Conservation (phyloP, 2,888 invertebrate species). For the Caenorhabditis virilis region DNA sequence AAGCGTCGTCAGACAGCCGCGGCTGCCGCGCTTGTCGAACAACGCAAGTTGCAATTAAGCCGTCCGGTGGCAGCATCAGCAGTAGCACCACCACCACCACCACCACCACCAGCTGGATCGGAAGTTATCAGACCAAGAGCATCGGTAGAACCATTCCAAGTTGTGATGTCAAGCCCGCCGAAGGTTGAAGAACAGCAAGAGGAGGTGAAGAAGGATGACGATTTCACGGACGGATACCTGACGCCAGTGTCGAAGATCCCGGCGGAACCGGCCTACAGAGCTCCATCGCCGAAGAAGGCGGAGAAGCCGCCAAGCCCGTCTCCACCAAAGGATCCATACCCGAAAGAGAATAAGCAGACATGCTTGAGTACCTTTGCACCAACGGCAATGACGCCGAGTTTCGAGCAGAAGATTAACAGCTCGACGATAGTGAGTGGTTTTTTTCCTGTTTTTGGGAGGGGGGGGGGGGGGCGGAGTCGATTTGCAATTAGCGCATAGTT, state of each 20-base stretch:
- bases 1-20: slow-evolving; percentile 72
- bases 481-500: too few species aligned
- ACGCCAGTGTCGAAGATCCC: slow-evolving; percentile 23
- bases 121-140: slow-evolving; percentile 60
- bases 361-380: too few species aligned
- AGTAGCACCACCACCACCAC: slow-evolving; percentile 38
- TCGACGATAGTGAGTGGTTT: too few species aligned
- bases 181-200: too few species aligned
- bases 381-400: too few species aligned
- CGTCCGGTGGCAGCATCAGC: slow-evolving; percentile 4
- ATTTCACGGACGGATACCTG: slow-evolving; percentile 21
- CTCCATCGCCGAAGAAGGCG: slow-evolving; percentile 7
- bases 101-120: background rate
- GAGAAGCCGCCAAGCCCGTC: slow-evolving; percentile 31
- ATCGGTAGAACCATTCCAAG: slow-evolving; percentile 66
- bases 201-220: too few species aligned
- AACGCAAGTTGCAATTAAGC: slow-evolving; percentile 55
- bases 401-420: slow-evolving; percentile 27
- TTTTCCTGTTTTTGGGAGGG: too few species aligned
- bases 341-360: slow-evolving; percentile 21
- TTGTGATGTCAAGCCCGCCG: slow-evolving; percentile 7
- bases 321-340: slow-evolving; percentile 47
- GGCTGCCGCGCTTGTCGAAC: slow-evolving; percentile 81
- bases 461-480: too few species aligned
- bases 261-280: slow-evolving; percentile 13